Evolutionary conservation across 1,140 invertebrate species (phyloP), one percentile per base, ranked within the genome.

Genomic region (Drosophila dunni): DNA sequence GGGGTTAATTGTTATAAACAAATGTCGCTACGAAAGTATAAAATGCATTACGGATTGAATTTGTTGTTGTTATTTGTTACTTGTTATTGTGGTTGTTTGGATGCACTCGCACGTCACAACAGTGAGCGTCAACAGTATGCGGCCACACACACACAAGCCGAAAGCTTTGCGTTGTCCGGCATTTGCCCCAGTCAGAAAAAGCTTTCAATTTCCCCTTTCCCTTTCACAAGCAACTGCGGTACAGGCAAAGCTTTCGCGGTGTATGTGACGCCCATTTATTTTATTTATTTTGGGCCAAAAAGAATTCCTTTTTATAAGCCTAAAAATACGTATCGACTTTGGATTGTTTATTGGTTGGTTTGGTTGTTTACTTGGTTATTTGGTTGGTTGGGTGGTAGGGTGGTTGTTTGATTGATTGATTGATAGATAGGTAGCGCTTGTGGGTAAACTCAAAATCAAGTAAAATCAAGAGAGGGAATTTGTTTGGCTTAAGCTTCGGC

Each of bases 301-400:
- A 4, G 3, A 53, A 67, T 67, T 50, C 60, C 63, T 66, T 29
- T 48, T 11, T 70, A 60, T 78, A 91, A 92, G 91, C 90, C 91
- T 92, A 92, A 92, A 92, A 92, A 91, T 92, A 92, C 91, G 91
- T 92, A 92, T 92, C 79, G 91, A 92, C 91, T 92, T 92, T 92
- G 91, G 91, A 92, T 81, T 91, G 84, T 81, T 89, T 89, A 48
- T 63, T 71, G 50, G 7, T 56, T 64, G 33, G 20, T 58, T 56
- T 64, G 33, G 20, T 58, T 70, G 17, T 7, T 70, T 63, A 13
- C 38, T 51, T 75, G 33, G 38, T 65, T 61, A 57, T 1, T 61
- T 53, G 58, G 24, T 68, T 75, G 40, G 36, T 65, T 54, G 65
- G 20, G 45, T 38, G 58, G 44, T 81, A 86, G 84, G 73, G 54